Base-by-base conservation (phyloP, 2,888 invertebrate genomes). In the Lordiphosa andalusiaca region DNA sequence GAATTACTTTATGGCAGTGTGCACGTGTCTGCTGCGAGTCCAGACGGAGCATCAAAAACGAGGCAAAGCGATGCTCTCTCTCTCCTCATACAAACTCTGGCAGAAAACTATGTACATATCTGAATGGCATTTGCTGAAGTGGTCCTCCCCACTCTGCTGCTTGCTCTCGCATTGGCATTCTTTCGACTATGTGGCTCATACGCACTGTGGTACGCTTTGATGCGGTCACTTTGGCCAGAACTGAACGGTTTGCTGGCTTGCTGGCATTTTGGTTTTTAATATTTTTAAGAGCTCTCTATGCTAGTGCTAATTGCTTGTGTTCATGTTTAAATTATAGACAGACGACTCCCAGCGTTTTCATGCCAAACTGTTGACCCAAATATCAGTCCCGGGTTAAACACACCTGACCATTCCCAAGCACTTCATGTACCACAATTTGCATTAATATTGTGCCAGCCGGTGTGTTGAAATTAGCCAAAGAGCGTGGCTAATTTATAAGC, bases 1-100 rank as follows among this genome's bases (percentile, higher is more conserved):
- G 85, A 81, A 84, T 81, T 84, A 85, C 81, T 78, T 84, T 73
- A 73, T 73, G 65, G 62, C 58, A 58, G 55, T 55, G 41, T 57
- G 65, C 54, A 51, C 25, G 44, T 44, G 50, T 44, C 37, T 30
- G 25, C 13, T 16, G 16, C 38, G 23, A 10, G 39, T 44, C 10
- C 10, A 30, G 13, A 44, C 30, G 12, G 30, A 33, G 30, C 30
- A 30, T 30, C 30, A 30, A 30, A 30, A 30, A 30, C 30, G 9
- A 10, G 30, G 30, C 30, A 30, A 30, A 30, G 3, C 30, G 30
- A 10, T 30, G 30, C 30, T 30, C 30, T 0, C 30, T 30, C 30
- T 30, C 16, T 16, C 16, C 2, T n/a, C n/a, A 0, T 3, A 10
- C 30, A 30, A 30, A 30, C 30, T 30, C 30, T 4, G 30, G 30